A percentile compares a stretch with the other conserved stretches of the same genome.
phyloP scores from a whole-genome alignment of 2,888 invertebrate genomes.

The Notodonta dromedarius region DNA sequence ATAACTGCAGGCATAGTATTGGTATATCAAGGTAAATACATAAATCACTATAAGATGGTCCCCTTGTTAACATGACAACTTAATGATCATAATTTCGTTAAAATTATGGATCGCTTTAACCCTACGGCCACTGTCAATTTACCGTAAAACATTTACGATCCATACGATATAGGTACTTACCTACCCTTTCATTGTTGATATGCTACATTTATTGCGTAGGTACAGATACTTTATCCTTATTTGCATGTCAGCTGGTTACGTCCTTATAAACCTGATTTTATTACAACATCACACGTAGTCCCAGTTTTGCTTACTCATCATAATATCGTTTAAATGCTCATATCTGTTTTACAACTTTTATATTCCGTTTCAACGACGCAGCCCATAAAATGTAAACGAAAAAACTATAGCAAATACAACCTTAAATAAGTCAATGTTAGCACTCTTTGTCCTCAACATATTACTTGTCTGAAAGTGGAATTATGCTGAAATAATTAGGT shows the following conservation, averaged over 20 bases:
- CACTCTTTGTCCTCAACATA: not conserved
- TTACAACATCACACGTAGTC: not conserved
- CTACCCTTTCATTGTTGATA: not conserved
- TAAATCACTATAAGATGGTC: conserved; percentile 25
- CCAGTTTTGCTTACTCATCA: not conserved
- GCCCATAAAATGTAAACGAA: conserved; percentile 22
- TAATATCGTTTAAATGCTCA: conserved; percentile 17
- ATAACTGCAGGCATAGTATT: conserved; percentile 5
- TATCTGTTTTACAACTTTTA: conserved; percentile 23
- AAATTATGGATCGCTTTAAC: conserved; percentile 30
- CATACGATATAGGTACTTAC: too few species aligned
- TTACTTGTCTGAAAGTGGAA: too few species aligned
- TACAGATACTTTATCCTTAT: not conserved
- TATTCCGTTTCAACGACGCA: conserved; percentile 17
- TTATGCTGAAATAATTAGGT: not conserved
- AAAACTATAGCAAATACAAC: not conserved
- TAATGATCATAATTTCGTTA: conserved; percentile 35
- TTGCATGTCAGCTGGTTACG: conserved; percentile 1
- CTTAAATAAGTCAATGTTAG: not conserved
- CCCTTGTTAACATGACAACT: conserved; percentile 25
- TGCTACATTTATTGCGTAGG: not conserved
- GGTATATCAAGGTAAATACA: conserved; percentile 12
- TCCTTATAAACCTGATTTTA: conserved; percentile 1
- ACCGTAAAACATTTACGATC: conserved; percentile 1
- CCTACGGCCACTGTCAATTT: conserved; percentile 5